Evolutionary conservation across 1,140 invertebrate species (phyloP), one percentile per base, ranked within the genome.

Genomic region (Tribolium castaneum): DNA sequence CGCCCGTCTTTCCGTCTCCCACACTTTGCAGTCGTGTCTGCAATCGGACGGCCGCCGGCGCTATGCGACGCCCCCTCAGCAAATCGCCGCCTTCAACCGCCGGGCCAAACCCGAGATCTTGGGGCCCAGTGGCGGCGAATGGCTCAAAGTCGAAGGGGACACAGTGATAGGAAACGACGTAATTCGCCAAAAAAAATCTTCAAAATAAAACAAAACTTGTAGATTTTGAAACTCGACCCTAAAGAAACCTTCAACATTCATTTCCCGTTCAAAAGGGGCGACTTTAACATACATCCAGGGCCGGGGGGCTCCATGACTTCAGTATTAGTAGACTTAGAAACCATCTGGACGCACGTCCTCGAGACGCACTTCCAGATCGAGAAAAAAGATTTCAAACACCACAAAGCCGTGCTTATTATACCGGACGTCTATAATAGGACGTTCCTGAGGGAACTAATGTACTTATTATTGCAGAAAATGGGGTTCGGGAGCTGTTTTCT

Each of bases 401-500:
- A 97, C 86, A 92, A 94, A 86, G 96, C 93, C 54, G 94, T 98
- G 0, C 88, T 98, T 1, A 90, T 99, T 54, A 93, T 98, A 82
- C 95, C 97, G 34, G 97, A 98, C 89, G 94, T 98, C 82, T 98
- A 97, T 86, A 94, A 95, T 81, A 90, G 96, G 74, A 92, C 92
- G 10, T 94, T 97, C 88, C 88, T 98, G 16, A 95, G 95, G 84
- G 94, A 96, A 88, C 86, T 98, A 34, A 94, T 94, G 81, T 94
- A 93, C 6, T 85, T 99, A 14, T 87, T 98, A 75, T 85, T 99
- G 2, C 91, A 90, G 81, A 92, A 93, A 71, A 91, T 99, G 76
- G 95, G 95, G 19, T 99, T 99, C 88, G 93, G 93, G 30, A 92
- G 93, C n/a, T 97, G 94, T 86, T 97, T 98, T 86, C 88, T 98